Evolutionary conservation across 2,113 vertebrate species (phyloP), one percentile per base, ranked within the genome.

Genomic region (Macrotis lagotis): DNA sequence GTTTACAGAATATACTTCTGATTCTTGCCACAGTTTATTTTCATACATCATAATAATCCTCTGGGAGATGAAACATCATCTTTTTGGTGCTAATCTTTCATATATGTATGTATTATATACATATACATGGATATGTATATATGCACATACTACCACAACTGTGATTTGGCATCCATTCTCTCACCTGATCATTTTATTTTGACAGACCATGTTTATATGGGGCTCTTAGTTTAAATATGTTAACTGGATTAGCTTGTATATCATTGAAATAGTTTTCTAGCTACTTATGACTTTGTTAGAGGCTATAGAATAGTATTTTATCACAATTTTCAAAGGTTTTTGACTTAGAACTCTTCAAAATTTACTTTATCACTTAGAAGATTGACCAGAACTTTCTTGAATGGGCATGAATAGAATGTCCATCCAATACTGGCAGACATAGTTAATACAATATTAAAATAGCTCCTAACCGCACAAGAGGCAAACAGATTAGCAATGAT

Each of bases 371-470:
- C 96, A 59, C 51, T 91, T 93, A 48, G 89, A 50, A 44, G 91
- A 91, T 95, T 44, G 8, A 89, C 26, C 50, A 93, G 91, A 90
- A 89, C 49, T 93, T 95, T 96, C 91, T 94, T 93, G 51, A 97
- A 94, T 90, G 93, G 93, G 49, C 53, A 37, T 93, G 94, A 93
- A 83, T 93, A 92, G 95, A 97, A 90, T 90, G 53, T 49, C 44
- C n/a, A 24, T 25, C 48, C 10, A 91, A 22, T 55, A 83, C 95
- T 91, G 59, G 91, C 94, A 94, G 91, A 97, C 74, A 52, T 91
- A 44, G 96, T 98, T 96, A 94, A 88, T 94, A 94, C 2, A 91
- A 90, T 47, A 94, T 96, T 97, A 96, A 97, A 98, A 94, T 91
- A 96, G 92, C 95, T 90, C 96, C 96, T 97, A 95, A 96, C 59